Base-by-base conservation (phyloP, 2,888 invertebrate genomes). In the Melanchra persicariae region DNA sequence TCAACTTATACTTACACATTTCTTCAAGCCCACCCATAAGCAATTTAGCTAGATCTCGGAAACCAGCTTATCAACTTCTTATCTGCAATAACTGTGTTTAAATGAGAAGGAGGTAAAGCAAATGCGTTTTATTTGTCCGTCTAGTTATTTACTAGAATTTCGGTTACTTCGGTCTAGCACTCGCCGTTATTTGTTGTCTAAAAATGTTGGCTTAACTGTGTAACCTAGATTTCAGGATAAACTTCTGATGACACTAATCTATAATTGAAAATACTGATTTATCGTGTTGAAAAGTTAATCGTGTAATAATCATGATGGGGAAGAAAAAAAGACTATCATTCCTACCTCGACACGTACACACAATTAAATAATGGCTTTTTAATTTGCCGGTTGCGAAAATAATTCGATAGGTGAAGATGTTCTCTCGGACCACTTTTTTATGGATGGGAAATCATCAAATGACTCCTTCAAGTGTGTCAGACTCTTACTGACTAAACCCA, bases 101-200 rank as follows among this genome's bases (percentile, higher is more conserved):
- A 72, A n/a, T 47, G 2, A 17, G 45, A 54, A 72, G 8, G 2
- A 26, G 37, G 34, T 54, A 37, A 52, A 59, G 59, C n/a, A 51
- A 24, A 26, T 71, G 51, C 24, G 22, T 24, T 68, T 69, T n/a
- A 40, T 70, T 70, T 70, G 30, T 10, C 19, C 5, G 70, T 22
- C 47, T 8, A 45, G 15, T 40, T 15, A 40, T 40, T 45, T 15
- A 37, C 68, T 47, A 22, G 9, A 37, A 40, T 19, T 55, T 47
- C 15, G 15, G 19, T 34, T 10, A 22, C 22, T 55, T 30, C 22
- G 26, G 15, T 47, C 22, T 55, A 47, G 22, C 26, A 52, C 52
- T 43, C 43, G n/a, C 49, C 40, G 26, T 19, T 72, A 52, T 72
- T 37, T 40, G 45, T 22, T 30, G 60, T 30, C 37, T n/a, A 1